Evolutionary conservation across 2,113 vertebrate species (phyloP).

Genomic region (Strix uralensis): DNA sequence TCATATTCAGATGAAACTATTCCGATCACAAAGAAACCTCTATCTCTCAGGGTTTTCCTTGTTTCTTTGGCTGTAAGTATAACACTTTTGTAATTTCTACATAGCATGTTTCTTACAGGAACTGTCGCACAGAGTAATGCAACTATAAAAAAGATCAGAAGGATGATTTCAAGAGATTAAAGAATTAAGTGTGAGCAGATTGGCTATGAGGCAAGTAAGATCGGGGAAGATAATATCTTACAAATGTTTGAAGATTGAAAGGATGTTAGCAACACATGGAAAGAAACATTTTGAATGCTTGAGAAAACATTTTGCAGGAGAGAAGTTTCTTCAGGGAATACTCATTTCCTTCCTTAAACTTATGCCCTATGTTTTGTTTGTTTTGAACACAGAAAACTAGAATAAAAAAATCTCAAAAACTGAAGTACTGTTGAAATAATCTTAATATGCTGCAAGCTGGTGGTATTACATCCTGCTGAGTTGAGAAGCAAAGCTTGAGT

Average conservation of each 20-base stretch:
- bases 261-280: background rate
- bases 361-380: background rate
- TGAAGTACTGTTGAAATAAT: background rate
- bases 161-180: background rate
- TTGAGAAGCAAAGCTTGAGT: background rate
- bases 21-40: conserved; percentile 94
- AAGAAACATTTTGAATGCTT: background rate
- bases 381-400: background rate
- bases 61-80: conserved; percentile 96
- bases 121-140: background rate
- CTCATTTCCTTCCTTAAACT: background rate
- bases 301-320: background rate
- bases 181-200: background rate
- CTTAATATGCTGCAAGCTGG: background rate
- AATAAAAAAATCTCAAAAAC: background rate
- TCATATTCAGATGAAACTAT: conserved; percentile 95
- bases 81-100: background rate
- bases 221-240: background rate
- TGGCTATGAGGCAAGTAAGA: background rate
- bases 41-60: conserved; percentile 96
- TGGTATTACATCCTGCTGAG: background rate
- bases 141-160: background rate
- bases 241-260: background rate
- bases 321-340: background rate
- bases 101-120: background rate